These are phyloP conservation scores for Frieseomelitta varia DNA, from an alignment of 1,140 invertebrate genomes.

Conservation along the genomic window DNA sequence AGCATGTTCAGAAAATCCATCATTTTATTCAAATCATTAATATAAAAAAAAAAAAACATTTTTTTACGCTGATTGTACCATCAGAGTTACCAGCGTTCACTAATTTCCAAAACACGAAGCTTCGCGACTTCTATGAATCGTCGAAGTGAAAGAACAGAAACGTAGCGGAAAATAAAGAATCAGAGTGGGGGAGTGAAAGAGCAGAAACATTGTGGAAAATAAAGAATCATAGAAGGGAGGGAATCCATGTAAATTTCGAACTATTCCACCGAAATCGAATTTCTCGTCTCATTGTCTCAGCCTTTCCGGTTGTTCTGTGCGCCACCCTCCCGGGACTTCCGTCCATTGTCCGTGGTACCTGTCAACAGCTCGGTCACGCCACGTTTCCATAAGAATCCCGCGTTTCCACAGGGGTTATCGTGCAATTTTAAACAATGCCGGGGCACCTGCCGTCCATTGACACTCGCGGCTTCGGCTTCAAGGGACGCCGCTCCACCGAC, in stretches of 20 bases:
- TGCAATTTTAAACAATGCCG: slow-evolving; percentile 65
- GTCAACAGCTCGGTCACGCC: slow-evolving; percentile 60
- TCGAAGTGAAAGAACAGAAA: too few species aligned
- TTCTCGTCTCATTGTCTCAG: slow-evolving; percentile 50
- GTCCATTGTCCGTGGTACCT: slow-evolving; percentile 52
- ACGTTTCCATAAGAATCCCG: slow-evolving; percentile 51
- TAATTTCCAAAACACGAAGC: not conserved
- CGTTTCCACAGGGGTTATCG: slow-evolving; percentile 57
- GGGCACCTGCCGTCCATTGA: slow-evolving; percentile 67
- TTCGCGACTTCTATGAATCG: not conserved
- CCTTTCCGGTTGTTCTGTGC: too few species aligned
- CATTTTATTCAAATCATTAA: too few species aligned
- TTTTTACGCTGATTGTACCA: too few species aligned
- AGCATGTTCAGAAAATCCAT: too few species aligned
- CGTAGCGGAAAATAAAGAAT: too few species aligned
- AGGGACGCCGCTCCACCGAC: slow-evolving; percentile 19
- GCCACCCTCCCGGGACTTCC: slow-evolving; percentile 25
- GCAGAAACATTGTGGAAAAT: too few species aligned
- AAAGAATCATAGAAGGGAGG: not conserved
- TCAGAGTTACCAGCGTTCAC: fast-evolving
- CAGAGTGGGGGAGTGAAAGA: too few species aligned
- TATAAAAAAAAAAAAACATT: too few species aligned
- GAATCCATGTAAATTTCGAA: slow-evolving; percentile 31
- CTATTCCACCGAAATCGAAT: slow-evolving; percentile 23
- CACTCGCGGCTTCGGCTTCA: slow-evolving; percentile 51